Evolutionary conservation across 2,888 invertebrate species (phyloP).

Genomic region (Pimpla rufipes): DNA sequence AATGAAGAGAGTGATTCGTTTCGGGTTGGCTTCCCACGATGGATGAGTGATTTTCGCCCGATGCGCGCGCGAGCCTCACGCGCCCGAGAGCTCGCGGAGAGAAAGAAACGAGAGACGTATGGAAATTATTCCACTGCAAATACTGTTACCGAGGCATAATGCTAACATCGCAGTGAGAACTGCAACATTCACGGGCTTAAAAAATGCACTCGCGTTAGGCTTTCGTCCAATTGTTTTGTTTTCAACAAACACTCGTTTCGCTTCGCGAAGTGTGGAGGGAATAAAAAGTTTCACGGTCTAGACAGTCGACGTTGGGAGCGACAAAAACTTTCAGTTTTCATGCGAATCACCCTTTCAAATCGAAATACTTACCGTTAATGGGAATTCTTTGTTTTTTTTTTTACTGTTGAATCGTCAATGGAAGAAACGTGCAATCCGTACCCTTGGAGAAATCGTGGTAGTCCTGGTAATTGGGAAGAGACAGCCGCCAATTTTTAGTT

Average conservation of each 20-base stretch:
- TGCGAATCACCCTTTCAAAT: background rate
- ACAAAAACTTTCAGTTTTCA: background rate
- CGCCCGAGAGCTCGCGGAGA: slow-evolving; percentile 28
- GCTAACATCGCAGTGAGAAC: slow-evolving; percentile 13
- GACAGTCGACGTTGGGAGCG: background rate
- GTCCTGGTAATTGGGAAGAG: no score
- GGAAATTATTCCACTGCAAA: slow-evolving; percentile 48
- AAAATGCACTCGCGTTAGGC: slow-evolving; percentile 1
- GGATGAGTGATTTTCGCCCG: slow-evolving; percentile 64
- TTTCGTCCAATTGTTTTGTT: slow-evolving; percentile 8
- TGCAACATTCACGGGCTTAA: background rate
- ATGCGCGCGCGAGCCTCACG: slow-evolving; percentile 9
- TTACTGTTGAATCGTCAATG: background rate
- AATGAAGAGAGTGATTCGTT: slow-evolving; percentile 73
- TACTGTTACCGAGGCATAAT: slow-evolving; percentile 32
- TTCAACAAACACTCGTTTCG: background rate
- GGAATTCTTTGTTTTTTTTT: background rate
- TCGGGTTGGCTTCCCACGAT: slow-evolving; percentile 72
- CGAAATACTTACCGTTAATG: background rate
- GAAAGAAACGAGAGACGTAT: slow-evolving; percentile 42
- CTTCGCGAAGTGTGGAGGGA: background rate
- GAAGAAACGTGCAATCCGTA: background rate
- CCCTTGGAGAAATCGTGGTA: no score
- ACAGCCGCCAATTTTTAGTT: no score
- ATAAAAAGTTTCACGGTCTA: slow-evolving; percentile 12